A percentile compares a stretch with the other conserved stretches of the same genome.
These are phyloP conservation scores for Bradypodion pumilum DNA, from an alignment of 2,797 vertebrate genomes.

Conservation along the genomic window DNA sequence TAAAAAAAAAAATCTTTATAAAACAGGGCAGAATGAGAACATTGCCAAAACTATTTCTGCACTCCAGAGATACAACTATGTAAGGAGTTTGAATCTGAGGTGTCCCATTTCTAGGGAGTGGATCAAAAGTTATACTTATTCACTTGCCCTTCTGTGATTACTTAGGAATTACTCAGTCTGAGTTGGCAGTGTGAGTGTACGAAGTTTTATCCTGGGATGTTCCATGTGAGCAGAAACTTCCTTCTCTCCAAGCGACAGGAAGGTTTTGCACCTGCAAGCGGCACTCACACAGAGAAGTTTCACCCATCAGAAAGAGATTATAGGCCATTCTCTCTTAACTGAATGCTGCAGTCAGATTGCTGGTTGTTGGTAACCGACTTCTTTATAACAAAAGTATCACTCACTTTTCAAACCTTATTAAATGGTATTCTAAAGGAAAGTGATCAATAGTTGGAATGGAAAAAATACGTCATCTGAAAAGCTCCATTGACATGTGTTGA, in stretches of 20 bases:
- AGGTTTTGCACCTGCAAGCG: neutral
- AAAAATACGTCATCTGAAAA: too few relatives aligned
- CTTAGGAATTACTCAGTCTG: neutral
- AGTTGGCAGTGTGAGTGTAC: neutral
- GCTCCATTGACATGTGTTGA: too few relatives aligned
- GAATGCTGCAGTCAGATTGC: neutral
- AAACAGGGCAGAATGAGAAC: slow-evolving; percentile 3
- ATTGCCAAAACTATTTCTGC: neutral
- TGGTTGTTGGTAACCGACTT: neutral
- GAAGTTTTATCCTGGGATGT: neutral
- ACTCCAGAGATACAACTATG: slow-evolving; percentile 18
- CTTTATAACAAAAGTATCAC: neutral
- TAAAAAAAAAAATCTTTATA: slow-evolving; percentile 47
- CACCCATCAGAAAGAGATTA: neutral
- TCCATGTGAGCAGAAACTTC: neutral
- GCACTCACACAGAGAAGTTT: neutral
- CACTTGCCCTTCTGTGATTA: neutral
- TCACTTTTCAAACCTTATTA: too few relatives aligned
- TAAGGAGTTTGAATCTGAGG: neutral
- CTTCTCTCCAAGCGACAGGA: too few relatives aligned
- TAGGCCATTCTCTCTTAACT: neutral
- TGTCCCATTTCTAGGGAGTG: neutral
- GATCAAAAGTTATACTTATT: neutral
- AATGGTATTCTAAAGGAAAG: too few relatives aligned
- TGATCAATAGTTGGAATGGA: too few relatives aligned